phyloP scores from a whole-genome alignment of 2,888 invertebrate genomes.

The Drosophila merina region DNA sequence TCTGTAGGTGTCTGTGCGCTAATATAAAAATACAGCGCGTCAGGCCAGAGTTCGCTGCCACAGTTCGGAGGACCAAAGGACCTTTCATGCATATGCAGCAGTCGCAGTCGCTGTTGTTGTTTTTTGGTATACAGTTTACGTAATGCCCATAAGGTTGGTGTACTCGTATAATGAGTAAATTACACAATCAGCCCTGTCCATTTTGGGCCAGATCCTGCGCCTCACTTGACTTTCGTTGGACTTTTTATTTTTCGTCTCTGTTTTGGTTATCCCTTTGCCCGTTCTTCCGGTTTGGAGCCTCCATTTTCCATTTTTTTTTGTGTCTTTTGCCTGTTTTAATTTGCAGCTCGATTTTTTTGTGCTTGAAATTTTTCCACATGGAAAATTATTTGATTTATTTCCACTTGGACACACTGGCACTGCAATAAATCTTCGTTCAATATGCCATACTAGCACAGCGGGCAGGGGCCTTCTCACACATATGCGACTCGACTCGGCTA shows the following conservation, averaged over 20 bases:
- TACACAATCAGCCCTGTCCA: slow-evolving; percentile 69
- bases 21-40: slow-evolving; percentile 72
- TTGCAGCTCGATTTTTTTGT: slow-evolving; percentile 50
- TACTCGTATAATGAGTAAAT: slow-evolving; percentile 79
- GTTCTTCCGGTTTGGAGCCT: slow-evolving; percentile 25
- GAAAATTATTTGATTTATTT: slow-evolving; percentile 83
- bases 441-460: slow-evolving; percentile 69
- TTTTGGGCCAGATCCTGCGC: slow-evolving; percentile 51
- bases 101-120: slow-evolving; percentile 22
- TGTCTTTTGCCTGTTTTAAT: slow-evolving; percentile 56
- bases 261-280: slow-evolving; percentile 34
- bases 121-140: slow-evolving; percentile 56
- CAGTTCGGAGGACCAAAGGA: slow-evolving; percentile 47
- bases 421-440: slow-evolving; percentile 82
- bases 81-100: slow-evolving; percentile 64
- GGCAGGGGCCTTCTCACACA: slow-evolving; percentile 31
- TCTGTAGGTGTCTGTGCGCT: slow-evolving; percentile 52
- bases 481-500: slow-evolving; percentile 30
- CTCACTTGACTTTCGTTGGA: slow-evolving; percentile 65
- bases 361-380: slow-evolving; percentile 81
- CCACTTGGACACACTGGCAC: slow-evolving; percentile 81
- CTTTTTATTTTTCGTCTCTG: slow-evolving; percentile 29
- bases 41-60: slow-evolving; percentile 21
- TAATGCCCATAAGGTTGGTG: slow-evolving; percentile 55
- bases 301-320: slow-evolving; percentile 11